Base-by-base conservation (phyloP, 2,888 invertebrate genomes). In the Fragum whitleyi region DNA sequence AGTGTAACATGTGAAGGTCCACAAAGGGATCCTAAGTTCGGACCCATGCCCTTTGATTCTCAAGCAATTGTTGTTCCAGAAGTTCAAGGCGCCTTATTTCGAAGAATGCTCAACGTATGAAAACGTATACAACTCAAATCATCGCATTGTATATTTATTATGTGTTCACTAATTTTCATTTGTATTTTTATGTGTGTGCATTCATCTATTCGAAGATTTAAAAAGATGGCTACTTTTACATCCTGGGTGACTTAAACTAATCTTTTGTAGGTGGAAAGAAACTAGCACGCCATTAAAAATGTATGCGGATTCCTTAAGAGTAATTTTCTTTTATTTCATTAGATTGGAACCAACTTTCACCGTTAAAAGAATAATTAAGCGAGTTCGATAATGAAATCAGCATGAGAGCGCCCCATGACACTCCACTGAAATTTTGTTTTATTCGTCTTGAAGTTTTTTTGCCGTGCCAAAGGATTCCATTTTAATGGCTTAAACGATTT, bases 311-410 rank as follows among this genome's bases (percentile, higher is more conserved):
- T 47, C 47, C 19, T 47, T 47, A 36, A 47, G 16, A 47, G 47
- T 47, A 47, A 47, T 47, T 47, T 47, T 47, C 47, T 47, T 47
- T 47, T 47, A 47, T 47, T 47, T 47, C 47, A 47, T 47, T 47
- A 47, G n/a, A 47, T 47, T 47, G 47, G 14, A 47, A 47, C 19
- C 3, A 16, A 19, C 47, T 47, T 47, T 47, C 47, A 47, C 47
- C 47, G n/a, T 16, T 19, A 47, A 47, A 47, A 47, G 47, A 47
- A n/a, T 47, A 47, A 47, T 47, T 47, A 47, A 47, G 47, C 5
- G 47, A 5, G 47, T n/a, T 9, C 2, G n/a, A 47, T 47, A 47
- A 47, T 47, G 47, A 47, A 47, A 47, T 47, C 47, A 47, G 47
- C 47, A 16, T 47, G 47, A 47, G n/a, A 47, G 47, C 47, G 47